A percentile compares a stretch with the other conserved stretches of the same genome.
phyloP scores from a whole-genome alignment of 2,888 invertebrate genomes.

The Hirudinaria manillensis region DNA sequence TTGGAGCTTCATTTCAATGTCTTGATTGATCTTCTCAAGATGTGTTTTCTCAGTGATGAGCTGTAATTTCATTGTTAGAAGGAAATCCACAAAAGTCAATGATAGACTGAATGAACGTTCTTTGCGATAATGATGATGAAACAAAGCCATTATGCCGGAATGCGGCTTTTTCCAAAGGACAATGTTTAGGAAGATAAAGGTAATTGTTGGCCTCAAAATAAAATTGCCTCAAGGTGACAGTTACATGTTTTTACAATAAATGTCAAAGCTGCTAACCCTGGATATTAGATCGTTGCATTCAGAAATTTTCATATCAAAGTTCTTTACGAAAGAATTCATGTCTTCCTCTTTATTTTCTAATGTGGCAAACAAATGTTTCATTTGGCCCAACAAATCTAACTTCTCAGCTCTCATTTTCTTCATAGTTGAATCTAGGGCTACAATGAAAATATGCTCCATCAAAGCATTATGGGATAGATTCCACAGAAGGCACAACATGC shows the following conservation, averaged over 20 bases:
- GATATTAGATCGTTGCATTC: conserved; percentile 68
- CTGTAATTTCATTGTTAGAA: conserved; percentile 50
- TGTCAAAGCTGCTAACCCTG: conserved; percentile 44
- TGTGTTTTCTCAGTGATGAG: conserved; percentile 64
- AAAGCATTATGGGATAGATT: not conserved
- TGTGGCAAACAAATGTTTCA: conserved; percentile 87
- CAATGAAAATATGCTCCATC: not conserved
- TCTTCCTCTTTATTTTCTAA: conserved; percentile 90
- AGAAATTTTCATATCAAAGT: conserved; percentile 82
- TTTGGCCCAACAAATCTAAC: conserved; percentile 83
- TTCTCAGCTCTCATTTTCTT: conserved; percentile 77
- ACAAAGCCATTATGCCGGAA: no score
- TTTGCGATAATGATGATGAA: no score
- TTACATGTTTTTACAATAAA: no score
- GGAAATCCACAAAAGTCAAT: no score
- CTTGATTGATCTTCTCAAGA: conserved; percentile 80
- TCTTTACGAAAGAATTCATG: conserved; percentile 83
- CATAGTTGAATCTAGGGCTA: conserved; percentile 3
- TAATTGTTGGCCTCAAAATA: no score
- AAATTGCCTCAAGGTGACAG: no score
- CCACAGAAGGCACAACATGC: not conserved
- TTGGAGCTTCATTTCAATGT: conserved; percentile 63
- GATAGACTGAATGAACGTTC: no score
- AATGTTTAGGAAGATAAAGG: no score
- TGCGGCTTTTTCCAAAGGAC: no score